Evolutionary conservation across 92 coral and sea anemone species (phyloP), one percentile per base, ranked within the genome.

Genomic region (Ricordea florida): DNA sequence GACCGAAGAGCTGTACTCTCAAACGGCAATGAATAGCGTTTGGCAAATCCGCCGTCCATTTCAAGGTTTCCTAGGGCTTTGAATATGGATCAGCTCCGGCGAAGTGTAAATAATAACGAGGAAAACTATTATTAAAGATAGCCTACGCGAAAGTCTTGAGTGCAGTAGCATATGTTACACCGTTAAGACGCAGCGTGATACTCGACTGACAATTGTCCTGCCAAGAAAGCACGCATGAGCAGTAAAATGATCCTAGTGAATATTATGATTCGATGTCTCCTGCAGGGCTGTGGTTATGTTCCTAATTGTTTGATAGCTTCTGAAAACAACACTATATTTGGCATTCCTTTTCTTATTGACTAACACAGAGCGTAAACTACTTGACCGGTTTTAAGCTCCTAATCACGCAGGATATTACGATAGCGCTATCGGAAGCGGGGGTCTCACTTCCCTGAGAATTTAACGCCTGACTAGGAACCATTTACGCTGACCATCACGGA

Each of bases 261-360:
- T 86, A 79, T 87, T 81, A 85, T 86, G 97, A 91, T 91, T 91
- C 80, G 90, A 75, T 69, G 72, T 87, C 80, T 43, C 97, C 90
- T 78, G 97, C 97, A 79, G 97, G 4, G 97, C 75, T 88, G 78
- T 84, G 97, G 97, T 87, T 90, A 91, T 91, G 87, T 87, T 89
- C 81, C 74, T 91, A 91, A 91, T 91, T 91, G 97, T 91, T 91
- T 91, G 97, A 91, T 91, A 90, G 93, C 93, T 86, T 86, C 90
- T 84, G 84, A 91, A 91, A 88, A 91, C 97, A 91, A 61, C 97
- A 90, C 97, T 91, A 91, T 91, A 91, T 91, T 83, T 82, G 90
- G 93, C 85, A 79, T 75, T 78, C 84, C 66, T 81, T 57, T 72
- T 83, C 79, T 86, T 90, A 78, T 90, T 82, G 76, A 90, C 87